These are phyloP conservation scores for Leptinotarsa juncta DNA, from an alignment of 2,888 invertebrate genomes.

Conservation along the genomic window DNA sequence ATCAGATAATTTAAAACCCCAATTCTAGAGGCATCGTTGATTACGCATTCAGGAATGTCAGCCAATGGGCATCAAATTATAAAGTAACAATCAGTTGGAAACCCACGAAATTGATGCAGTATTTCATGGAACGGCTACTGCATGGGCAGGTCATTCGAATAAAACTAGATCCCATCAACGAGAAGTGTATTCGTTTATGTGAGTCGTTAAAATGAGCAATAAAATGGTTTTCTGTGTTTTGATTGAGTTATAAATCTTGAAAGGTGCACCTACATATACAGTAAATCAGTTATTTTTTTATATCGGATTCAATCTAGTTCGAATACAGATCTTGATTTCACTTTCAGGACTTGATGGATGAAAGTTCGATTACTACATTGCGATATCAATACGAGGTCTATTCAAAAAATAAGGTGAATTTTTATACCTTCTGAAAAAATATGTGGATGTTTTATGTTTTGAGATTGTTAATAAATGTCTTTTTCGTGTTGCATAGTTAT, in stretches of 20 bases:
- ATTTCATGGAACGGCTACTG: conserved; percentile 12
- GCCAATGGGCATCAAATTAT: conserved; percentile 16
- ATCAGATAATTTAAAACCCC: conserved; percentile 19
- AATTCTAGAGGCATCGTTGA: not conserved
- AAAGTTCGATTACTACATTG: too few relatives aligned
- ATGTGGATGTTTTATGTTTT: too few relatives aligned
- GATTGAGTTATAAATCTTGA: conserved; percentile 13
- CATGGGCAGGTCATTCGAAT: conserved; percentile 7
- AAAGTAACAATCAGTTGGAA: conserved; percentile 4
- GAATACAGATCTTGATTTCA: not conserved
- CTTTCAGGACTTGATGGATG: too few relatives aligned
- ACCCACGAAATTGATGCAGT: conserved; percentile 16
- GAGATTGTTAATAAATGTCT: too few relatives aligned
- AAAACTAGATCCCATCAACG: conserved; percentile 15
- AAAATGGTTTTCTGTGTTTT: conserved; percentile 10
- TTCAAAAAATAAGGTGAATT: too few relatives aligned
- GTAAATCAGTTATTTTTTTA: conserved; percentile 1
- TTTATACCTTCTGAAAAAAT: too few relatives aligned
- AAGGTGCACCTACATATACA: not conserved
- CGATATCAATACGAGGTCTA: too few relatives aligned
- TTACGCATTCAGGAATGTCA: conserved; percentile 9
- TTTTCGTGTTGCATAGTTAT: too few relatives aligned
- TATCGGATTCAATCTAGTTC: not conserved
- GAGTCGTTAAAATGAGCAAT: conserved; percentile 11
- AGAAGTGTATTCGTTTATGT: conserved; percentile 13